Evolutionary conservation across 2,113 vertebrate species (phyloP).

Genomic region (Menidia beryllina): DNA sequence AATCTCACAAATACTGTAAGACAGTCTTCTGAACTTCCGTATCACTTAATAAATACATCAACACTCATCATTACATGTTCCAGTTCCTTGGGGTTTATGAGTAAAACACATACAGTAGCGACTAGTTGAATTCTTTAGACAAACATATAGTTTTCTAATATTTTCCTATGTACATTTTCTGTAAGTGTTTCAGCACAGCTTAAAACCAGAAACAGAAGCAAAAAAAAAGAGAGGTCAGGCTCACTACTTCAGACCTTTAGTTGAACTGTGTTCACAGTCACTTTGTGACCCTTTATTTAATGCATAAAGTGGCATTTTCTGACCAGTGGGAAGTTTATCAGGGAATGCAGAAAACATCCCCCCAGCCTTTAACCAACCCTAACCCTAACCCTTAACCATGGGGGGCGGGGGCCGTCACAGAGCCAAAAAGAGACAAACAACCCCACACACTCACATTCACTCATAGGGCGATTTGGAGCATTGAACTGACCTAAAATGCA

Average conservation of each 20-base stretch:
- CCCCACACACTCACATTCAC: too few species aligned
- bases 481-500: too few species aligned
- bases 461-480: too few species aligned
- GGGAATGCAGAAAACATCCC: too few species aligned
- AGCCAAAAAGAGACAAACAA: too few species aligned
- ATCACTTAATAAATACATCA: slow-evolving; percentile 73
- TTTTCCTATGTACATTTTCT: slow-evolving; percentile 67
- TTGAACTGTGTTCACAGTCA: slow-evolving; percentile 8
- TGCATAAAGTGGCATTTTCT: background rate
- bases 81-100: slow-evolving; percentile 63
- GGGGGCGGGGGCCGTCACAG: too few species aligned
- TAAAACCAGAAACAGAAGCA: slow-evolving; percentile 39
- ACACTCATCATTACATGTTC: slow-evolving; percentile 50
- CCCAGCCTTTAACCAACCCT: too few species aligned
- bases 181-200: slow-evolving; percentile 63
- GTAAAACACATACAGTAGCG: slow-evolving; percentile 67
- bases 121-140: slow-evolving; percentile 49
- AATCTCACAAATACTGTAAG: slow-evolving; percentile 37
- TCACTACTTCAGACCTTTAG: slow-evolving; percentile 8
- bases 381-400: too few species aligned
- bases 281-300: slow-evolving; percentile 11
- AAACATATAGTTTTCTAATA: slow-evolving; percentile 48
- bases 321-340: too few species aligned
- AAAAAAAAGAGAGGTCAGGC: slow-evolving; percentile 32
- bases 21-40: slow-evolving; percentile 48